Conservation (phyloP, 2,113 vertebrate species). For the Platichthys flesus region DNA sequence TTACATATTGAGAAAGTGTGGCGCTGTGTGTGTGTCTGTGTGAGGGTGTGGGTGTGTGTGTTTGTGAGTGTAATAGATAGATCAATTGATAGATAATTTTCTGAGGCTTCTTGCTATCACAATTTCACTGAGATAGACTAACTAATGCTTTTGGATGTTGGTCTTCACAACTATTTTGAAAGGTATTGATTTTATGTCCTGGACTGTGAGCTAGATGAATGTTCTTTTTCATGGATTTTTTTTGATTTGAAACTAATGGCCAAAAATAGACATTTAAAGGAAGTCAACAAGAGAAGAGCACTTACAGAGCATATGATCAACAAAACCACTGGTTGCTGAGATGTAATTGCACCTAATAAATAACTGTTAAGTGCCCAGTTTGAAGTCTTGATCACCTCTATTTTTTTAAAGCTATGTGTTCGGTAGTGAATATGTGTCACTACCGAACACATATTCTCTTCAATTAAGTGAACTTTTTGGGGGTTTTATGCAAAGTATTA, state of each 20-base stretch:
- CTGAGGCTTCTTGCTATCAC: background rate
- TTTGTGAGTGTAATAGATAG: too few relatives aligned
- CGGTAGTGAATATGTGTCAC: too few relatives aligned
- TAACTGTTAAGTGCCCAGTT: constrained; percentile 58
- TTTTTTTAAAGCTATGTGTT: too few relatives aligned
- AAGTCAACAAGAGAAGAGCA: constrained; percentile 71
- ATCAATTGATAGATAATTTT: background rate
- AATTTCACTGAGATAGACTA: background rate
- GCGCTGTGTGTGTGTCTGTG: constrained; percentile 20
- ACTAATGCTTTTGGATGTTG: constrained; percentile 17
- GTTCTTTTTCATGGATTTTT: constrained; percentile 69
- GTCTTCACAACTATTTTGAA: constrained; percentile 55
- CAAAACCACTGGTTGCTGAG: constrained; percentile 70
- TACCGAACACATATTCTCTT: too few relatives aligned
- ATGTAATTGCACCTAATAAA: constrained; percentile 78
- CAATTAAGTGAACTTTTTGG: too few relatives aligned
- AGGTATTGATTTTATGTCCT: constrained; percentile 75
- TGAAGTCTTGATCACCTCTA: constrained; percentile 48
- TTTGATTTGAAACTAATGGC: constrained; percentile 76
- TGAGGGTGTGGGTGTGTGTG: too few relatives aligned
- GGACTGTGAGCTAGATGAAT: constrained; percentile 36
- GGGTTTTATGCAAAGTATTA: too few relatives aligned
- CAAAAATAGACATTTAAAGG: constrained; percentile 66
- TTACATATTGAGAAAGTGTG: too few relatives aligned
- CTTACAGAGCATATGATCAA: constrained; percentile 75